A percentile compares a stretch with the other conserved stretches of the same genome.
Conservation (phyloP, 2,113 vertebrate genomes). For the Nycticryphes semicollaris region DNA sequence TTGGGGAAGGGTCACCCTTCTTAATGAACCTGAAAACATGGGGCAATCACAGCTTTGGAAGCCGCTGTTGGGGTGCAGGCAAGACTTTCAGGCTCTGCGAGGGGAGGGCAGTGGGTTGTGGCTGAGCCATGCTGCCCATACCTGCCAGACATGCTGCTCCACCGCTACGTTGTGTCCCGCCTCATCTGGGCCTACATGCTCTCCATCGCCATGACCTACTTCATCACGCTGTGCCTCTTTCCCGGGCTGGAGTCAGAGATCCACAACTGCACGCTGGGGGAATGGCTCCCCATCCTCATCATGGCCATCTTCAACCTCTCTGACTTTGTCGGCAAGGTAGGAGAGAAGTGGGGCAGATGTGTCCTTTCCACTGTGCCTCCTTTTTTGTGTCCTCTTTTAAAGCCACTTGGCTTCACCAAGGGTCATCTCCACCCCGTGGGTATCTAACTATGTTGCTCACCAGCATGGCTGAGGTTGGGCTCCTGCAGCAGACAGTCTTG, state of each 20-base stretch:
- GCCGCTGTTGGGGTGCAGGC: neutral
- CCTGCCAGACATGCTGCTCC: slow-evolving; percentile 89
- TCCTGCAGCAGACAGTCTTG: neutral
- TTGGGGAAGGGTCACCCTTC: neutral
- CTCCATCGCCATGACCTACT: slow-evolving; percentile 94
- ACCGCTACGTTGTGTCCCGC: slow-evolving; percentile 90
- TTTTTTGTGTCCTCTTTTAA: neutral
- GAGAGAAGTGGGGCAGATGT: neutral
- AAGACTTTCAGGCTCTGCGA: neutral
- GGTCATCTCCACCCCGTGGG: neutral
- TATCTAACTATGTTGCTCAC: neutral
- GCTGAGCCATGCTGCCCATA: neutral
- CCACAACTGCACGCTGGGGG: slow-evolving; percentile 85
- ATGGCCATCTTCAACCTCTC: slow-evolving; percentile 99
- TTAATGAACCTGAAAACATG: neutral
- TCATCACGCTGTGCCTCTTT: slow-evolving; percentile 96
- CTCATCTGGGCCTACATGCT: slow-evolving; percentile 98
- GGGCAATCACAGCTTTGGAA: neutral
- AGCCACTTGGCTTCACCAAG: neutral
- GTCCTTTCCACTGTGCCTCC: neutral
- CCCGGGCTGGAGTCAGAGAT: slow-evolving; percentile 96
- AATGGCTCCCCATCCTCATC: slow-evolving; percentile 97
- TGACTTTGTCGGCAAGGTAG: slow-evolving; percentile 96
- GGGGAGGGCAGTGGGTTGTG: neutral
- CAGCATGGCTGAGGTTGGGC: accelerated